Conservation (phyloP, 2,888 invertebrate species). For the Muschampia staudingeri region DNA sequence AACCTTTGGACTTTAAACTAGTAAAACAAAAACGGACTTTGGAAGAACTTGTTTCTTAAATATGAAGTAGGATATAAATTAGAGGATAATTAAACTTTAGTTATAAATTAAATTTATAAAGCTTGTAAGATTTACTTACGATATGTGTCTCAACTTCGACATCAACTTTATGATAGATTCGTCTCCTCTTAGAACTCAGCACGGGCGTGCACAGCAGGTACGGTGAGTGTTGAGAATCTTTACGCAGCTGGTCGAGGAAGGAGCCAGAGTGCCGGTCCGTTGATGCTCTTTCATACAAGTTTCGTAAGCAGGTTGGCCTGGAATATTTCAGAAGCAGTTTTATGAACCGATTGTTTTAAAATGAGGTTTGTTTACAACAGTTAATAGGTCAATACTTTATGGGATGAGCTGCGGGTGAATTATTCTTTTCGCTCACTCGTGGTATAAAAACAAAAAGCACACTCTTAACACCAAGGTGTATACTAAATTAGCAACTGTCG, state of each 20-base stretch:
- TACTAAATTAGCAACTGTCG: background rate
- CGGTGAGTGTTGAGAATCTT: constrained; percentile 92
- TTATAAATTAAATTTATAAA: background rate
- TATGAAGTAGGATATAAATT: too few relatives aligned
- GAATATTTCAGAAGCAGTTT: constrained; percentile 64
- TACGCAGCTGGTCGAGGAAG: constrained; percentile 92
- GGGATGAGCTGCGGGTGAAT: constrained; percentile 11
- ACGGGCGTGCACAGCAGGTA: constrained; percentile 96
- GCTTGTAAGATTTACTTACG: constrained; percentile 92
- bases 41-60: too few relatives aligned
- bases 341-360: constrained; percentile 41
- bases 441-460: background rate
- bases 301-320: constrained; percentile 94
- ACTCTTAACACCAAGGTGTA: background rate
- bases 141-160: constrained; percentile 97
- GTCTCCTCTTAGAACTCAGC: constrained; percentile 93
- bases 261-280: constrained; percentile 93
- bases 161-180: constrained; percentile 93
- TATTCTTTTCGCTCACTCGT: background rate
- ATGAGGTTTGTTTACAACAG: constrained; percentile 25
- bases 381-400: constrained; percentile 26
- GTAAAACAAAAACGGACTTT: too few relatives aligned
- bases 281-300: constrained; percentile 95
- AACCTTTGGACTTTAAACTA: background rate
- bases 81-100: too few relatives aligned